phyloP scores from a whole-genome alignment of 1,140 invertebrate species.

The Philotrypesis tridentata region DNA sequence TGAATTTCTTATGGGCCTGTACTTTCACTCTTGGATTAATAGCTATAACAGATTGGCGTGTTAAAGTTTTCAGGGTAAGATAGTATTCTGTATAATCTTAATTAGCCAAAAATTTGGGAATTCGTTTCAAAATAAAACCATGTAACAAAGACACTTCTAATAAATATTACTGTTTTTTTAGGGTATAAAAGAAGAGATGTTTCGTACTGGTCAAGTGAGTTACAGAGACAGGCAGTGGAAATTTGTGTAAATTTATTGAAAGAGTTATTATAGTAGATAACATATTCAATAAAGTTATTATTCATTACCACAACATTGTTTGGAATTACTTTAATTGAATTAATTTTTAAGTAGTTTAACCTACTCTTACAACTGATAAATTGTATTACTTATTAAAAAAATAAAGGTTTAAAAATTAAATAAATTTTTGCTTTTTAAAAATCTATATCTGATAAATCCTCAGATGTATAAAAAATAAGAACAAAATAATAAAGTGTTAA shows the following conservation, averaged over 20 bases:
- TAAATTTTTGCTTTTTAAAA: not conserved
- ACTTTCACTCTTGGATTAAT: not conserved
- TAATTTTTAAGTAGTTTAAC: not conserved
- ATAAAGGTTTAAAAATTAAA: not conserved
- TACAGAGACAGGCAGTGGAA: conserved; percentile 82
- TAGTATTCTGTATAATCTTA: conserved; percentile 30
- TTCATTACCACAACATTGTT: not conserved
- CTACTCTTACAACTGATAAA: not conserved
- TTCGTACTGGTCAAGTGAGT: conserved; percentile 80
- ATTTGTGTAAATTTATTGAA: conserved; percentile 64
- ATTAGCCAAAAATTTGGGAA: not conserved
- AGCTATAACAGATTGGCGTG: conserved; percentile 28
- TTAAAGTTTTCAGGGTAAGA: conserved; percentile 65
- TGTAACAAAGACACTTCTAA: conserved; percentile 28
- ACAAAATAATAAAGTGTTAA: not conserved
- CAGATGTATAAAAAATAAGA: not conserved
- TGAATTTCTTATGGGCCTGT: conserved; percentile 75
- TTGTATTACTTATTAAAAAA: not conserved
- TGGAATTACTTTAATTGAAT: not conserved
- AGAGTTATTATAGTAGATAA: conserved; percentile 22
- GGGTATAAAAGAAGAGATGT: conserved; percentile 74
- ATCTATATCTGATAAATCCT: too few relatives aligned
- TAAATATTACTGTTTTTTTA: conserved; percentile 60
- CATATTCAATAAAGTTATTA: not conserved
- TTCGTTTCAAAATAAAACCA: conserved; percentile 39